Base-by-base conservation (phyloP, 2,888 invertebrate genomes). In the Zeuzera pyrina region DNA sequence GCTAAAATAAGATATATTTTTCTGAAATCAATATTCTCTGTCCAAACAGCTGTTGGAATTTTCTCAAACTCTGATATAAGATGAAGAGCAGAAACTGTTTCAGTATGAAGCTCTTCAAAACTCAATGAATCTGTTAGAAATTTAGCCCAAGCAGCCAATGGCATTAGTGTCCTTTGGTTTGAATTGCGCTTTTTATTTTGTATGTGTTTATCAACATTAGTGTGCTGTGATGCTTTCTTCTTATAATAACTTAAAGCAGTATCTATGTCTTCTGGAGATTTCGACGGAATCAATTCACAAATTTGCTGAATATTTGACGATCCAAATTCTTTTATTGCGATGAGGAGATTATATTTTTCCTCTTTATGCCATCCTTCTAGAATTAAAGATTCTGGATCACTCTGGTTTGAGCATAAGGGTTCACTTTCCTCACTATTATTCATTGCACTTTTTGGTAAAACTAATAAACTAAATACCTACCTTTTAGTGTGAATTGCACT, bases 21-120 rank as follows among this genome's bases (percentile, higher is more conserved):
- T 33, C 47, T 58, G 21, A 84, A 72, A 43, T 83, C 65, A 33
- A 77, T 46, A 21, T 57, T 50, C 1, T 58, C 57, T 7, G 67
- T 64, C 2, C 35, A 37, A 1, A 39, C 28, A 2, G 64, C 29
- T 2, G 49, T 3, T 0, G 78, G 74, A 15, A 70, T 59, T 2
- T 59, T 43, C 41, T 81, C 79, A 36, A 67, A 55, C 7, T 78
- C 67, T n/a, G 76, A 77, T 15, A 84, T 71, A 10, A 77, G 41
- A 12, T 73, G 52, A 2, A 84, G 31, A 1, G 74, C 76, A 5
- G 56, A 52, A 2, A 65, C 45, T 2, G 57, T 65, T 31, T 78
- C 76, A 0, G 74, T 76, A 22, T 59, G 52, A 2, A 74, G 52
- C 1, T 74, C 66, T 10, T 57, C 52, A 14, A 47, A 62, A 2